Evolutionary conservation across 2,888 invertebrate genomes (phyloP), one percentile per base, ranked within the genome.

Genomic region (Blastobasis adustella): DNA sequence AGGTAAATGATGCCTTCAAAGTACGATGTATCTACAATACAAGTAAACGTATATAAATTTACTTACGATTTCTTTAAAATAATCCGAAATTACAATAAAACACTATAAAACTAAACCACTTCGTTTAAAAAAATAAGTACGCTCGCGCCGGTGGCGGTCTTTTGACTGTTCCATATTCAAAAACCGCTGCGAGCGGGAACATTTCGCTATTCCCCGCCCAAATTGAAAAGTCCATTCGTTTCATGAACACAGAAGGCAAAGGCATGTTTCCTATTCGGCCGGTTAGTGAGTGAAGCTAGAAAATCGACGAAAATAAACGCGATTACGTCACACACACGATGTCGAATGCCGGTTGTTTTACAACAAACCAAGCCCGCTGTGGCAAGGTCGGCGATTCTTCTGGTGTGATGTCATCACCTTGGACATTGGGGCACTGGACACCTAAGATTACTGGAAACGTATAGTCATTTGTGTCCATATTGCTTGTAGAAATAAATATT

Each of bases 251-350:
- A 7, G 23, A 45, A 4, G 5, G 10, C 8, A 23, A 49, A 9
- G 23, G 4, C 39, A 10, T n/a, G 10, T 51, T 54, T 67, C 60
- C n/a, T 57, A 68, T 54, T 67, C 54, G 46, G 58, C 54, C 55
- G 66, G 49, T 6, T 65, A 52, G 45, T 45, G 47, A 4, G 43
- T 52, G 43, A 48, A 51, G 57, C 69, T 63, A 66, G 68, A 10
- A 69, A 79, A 76, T 75, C 71, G 69, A 76, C 80, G 53, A 76
- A 81, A 82, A 82, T 82, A 82, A 23, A 62, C 60, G 55, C 5
- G 52, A 51, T 82, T 77, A 80, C 78, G 82, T 79, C 73, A 80
- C 58, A 46, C 54, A 57, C 59, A 62, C 66, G 23, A 66, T 62
- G 56, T 58, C 61, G 59, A 49, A 62, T 58, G 58, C 56, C 58